Conservation (phyloP, 2,113 vertebrate genomes). For the Orycteropus afer region DNA sequence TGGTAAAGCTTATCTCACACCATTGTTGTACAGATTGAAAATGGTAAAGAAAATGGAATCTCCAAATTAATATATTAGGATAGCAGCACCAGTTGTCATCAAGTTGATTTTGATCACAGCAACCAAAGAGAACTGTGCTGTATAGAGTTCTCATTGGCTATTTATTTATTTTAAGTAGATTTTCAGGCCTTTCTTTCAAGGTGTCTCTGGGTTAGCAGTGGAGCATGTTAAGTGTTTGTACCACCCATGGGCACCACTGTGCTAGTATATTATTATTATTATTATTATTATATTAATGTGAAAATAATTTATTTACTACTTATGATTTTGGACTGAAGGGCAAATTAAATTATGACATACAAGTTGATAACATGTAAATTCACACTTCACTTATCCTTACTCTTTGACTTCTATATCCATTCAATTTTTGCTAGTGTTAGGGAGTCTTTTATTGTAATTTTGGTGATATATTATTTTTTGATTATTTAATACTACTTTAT, state of each 20-base stretch:
- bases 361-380: background rate
- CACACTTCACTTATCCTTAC: background rate
- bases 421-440: background rate
- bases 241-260: background rate
- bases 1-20: background rate
- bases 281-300: background rate
- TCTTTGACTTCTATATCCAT: background rate
- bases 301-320: background rate
- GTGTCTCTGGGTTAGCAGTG: too few relatives aligned
- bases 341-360: background rate
- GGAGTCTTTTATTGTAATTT: background rate
- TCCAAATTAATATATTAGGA: background rate
- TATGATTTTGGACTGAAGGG: background rate
- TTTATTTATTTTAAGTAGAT: too few relatives aligned
- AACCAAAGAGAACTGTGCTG: too few relatives aligned
- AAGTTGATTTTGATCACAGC: too few relatives aligned
- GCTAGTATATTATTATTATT: background rate
- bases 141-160: too few relatives aligned
- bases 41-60: background rate
- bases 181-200: too few relatives aligned
- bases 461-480: background rate
- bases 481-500: background rate
- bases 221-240: background rate
- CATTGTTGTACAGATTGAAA: background rate
- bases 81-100: too few relatives aligned